Evolutionary conservation across 2,797 vertebrate species (phyloP).

Genomic region (Cyprinella venusta): DNA sequence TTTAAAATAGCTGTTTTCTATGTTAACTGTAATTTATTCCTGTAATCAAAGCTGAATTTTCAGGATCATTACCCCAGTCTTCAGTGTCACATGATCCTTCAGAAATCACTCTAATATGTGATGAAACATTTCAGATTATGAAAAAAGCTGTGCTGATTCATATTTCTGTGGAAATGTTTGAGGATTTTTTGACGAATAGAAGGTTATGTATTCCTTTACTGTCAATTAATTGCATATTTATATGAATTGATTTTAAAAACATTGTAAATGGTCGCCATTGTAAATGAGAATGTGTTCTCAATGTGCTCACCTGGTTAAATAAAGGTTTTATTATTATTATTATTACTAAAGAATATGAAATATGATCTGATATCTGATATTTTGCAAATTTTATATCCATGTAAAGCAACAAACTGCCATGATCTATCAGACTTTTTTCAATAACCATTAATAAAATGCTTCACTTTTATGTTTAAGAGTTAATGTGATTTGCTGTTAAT

Average conservation of each 20-base stretch:
- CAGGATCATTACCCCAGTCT: not conserved
- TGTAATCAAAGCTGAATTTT: not conserved
- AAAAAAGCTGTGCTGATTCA: not conserved
- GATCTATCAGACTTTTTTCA: not conserved
- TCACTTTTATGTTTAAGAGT: not conserved
- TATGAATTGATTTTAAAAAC: not conserved
- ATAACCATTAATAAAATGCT: not conserved
- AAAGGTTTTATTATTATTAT: too few species aligned
- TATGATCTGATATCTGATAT: not conserved
- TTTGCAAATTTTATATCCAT: not conserved
- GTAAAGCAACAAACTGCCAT: not conserved
- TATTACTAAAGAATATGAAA: not conserved
- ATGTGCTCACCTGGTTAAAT: too few species aligned
- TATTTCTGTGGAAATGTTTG: not conserved
- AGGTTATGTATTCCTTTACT: not conserved
- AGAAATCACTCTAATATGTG: not conserved
- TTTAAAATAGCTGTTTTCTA: not conserved
- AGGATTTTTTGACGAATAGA: not conserved
- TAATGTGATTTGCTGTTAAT: not conserved
- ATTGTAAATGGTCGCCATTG: too few species aligned
- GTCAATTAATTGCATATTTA: not conserved
- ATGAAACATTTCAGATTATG: not conserved
- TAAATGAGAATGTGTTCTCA: too few species aligned
- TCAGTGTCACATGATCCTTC: not conserved
- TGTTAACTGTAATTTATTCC: not conserved